Evolutionary conservation across 2,113 vertebrate genomes (phyloP).

Genomic region (Dicentrarchus labrax): DNA sequence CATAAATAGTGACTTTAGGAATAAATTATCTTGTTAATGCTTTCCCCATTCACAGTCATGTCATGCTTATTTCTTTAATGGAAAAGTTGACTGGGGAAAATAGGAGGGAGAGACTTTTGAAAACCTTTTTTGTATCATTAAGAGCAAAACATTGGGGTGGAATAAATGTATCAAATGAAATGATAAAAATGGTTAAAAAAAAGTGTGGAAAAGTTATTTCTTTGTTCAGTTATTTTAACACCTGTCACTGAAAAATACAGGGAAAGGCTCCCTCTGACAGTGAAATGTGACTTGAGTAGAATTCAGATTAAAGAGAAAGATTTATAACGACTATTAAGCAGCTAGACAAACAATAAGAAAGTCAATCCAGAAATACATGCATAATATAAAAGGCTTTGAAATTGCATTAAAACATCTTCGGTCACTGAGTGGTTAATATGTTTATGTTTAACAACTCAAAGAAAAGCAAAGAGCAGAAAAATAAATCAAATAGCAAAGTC

Average conservation of each 20-base stretch:
- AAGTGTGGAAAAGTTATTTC: not conserved
- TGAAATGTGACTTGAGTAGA: not conserved
- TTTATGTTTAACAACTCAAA: not conserved
- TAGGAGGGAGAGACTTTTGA: constrained; percentile 1
- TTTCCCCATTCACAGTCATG: constrained; percentile 35
- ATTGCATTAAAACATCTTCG: not conserved
- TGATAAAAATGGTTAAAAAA: not conserved
- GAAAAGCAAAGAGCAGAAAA: not conserved
- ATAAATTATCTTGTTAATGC: constrained; percentile 56
- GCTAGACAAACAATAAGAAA: too few species aligned
- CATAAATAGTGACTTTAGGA: constrained; percentile 36
- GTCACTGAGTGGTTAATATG: not conserved
- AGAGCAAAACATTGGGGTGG: not conserved
- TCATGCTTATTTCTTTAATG: constrained; percentile 49
- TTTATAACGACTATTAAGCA: constrained; percentile 19
- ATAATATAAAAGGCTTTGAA: constrained; percentile 4
- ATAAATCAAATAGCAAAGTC: not conserved
- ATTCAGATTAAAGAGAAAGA: not conserved
- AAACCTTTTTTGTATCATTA: constrained; percentile 21
- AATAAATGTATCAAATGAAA: constrained; percentile 12
- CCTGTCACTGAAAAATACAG: constrained; percentile 9
- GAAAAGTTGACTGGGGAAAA: constrained; percentile 39
- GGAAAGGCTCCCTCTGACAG: not conserved
- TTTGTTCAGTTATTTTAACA: constrained; percentile 4
- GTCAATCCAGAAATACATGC: not conserved